Conservation (phyloP, 2,113 vertebrate species). For the Nansenia antarctica region DNA sequence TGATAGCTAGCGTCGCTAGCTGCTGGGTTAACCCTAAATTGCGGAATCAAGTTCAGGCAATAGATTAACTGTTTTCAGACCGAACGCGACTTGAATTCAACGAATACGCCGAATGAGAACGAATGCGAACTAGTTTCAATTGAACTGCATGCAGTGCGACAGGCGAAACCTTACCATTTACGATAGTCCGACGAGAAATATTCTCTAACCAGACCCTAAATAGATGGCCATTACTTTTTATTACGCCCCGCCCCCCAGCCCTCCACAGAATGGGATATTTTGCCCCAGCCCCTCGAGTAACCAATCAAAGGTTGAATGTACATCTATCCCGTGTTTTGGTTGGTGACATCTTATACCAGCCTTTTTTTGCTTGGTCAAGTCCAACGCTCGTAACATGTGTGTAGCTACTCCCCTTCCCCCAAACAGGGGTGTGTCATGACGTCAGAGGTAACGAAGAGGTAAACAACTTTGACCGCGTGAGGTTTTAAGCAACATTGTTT, state of each 20-base stretch:
- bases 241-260: constrained; percentile 66
- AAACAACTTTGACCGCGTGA: constrained; percentile 83
- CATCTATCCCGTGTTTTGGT: constrained; percentile 40
- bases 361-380: constrained; percentile 39
- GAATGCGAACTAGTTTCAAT: background rate
- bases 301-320: constrained; percentile 59
- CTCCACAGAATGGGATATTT: constrained; percentile 63
- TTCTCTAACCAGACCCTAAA: constrained; percentile 66
- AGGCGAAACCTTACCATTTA: constrained; percentile 37
- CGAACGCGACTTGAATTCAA: background rate
- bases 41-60: constrained; percentile 54
- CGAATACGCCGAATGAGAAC: background rate
- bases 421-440: constrained; percentile 83
- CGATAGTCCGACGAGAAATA: constrained; percentile 50
- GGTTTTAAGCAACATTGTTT: constrained; percentile 71
- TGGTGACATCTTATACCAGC: constrained; percentile 44
- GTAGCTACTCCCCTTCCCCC: constrained; percentile 47
- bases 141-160: background rate
- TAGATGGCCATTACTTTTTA: constrained; percentile 75
- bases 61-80: constrained; percentile 14
- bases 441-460: constrained; percentile 79
- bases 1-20: constrained; percentile 66
- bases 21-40: constrained; percentile 60
- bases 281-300: constrained; percentile 55
- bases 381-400: constrained; percentile 45